These are phyloP conservation scores for Gallinago undulata DNA, from an alignment of 2,113 vertebrate genomes.

Conservation along the genomic window DNA sequence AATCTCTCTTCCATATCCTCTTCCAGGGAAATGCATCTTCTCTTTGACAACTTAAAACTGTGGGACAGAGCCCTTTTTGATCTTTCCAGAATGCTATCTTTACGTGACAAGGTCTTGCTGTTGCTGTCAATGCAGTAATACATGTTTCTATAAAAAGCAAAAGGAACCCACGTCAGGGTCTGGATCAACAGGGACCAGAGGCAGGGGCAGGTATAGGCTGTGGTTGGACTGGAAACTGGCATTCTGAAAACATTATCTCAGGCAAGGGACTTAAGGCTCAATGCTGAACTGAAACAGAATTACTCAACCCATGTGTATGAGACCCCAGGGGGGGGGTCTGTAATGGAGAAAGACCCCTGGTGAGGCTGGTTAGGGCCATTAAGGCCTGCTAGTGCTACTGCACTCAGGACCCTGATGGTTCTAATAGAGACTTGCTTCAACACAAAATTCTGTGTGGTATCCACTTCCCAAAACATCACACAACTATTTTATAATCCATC, in stretches of 20 bases:
- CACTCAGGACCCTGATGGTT: background rate
- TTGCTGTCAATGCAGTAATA: background rate
- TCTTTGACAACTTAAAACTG: background rate
- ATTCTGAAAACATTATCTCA: background rate
- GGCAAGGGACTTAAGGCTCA: background rate
- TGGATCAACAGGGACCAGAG: background rate
- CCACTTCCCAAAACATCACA: background rate
- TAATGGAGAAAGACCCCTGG: fast-evolving
- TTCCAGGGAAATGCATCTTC: background rate
- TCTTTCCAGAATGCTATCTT: background rate
- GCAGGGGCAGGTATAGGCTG: background rate
- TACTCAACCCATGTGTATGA: background rate
- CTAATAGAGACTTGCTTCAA: background rate
- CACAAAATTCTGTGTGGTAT: background rate
- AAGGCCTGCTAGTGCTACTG: background rate
- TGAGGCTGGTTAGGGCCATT: background rate
- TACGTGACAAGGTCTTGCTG: background rate
- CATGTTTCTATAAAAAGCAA: background rate
- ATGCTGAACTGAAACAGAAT: background rate
- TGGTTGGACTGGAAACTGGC: background rate
- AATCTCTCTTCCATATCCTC: background rate
- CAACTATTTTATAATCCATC: background rate
- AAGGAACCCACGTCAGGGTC: background rate
- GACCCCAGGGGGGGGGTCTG: background rate
- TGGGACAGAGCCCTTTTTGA: background rate